These are phyloP conservation scores for Agrochola lota DNA, from an alignment of 2,888 invertebrate genomes.

Conservation along the genomic window DNA sequence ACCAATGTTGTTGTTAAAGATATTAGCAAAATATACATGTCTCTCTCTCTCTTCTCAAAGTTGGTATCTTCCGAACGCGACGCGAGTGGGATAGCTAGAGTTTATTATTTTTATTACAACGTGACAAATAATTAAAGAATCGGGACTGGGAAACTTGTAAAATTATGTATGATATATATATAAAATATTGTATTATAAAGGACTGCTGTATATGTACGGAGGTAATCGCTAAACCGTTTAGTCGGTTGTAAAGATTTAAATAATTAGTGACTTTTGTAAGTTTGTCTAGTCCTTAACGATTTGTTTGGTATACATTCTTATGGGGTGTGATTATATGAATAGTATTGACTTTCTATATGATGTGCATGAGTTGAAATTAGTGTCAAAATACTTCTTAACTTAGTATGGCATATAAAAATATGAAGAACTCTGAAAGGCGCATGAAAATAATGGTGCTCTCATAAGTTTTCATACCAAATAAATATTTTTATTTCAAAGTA, in stretches of 20 bases:
- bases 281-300: slow-evolving; percentile 57
- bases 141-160: slow-evolving; percentile 59
- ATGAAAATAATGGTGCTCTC: background rate
- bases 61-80: slow-evolving; percentile 59
- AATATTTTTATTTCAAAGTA: slow-evolving; percentile 17
- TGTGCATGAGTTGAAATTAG: slow-evolving; percentile 7
- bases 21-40: slow-evolving; percentile 68
- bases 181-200: slow-evolving; percentile 50
- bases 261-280: slow-evolving; percentile 48
- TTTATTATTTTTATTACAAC: slow-evolving; percentile 38
- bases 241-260: slow-evolving; percentile 34
- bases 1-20: slow-evolving; percentile 61
- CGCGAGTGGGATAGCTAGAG: slow-evolving; percentile 38
- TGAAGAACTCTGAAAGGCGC: background rate
- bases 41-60: slow-evolving; percentile 44
- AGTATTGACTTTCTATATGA: background rate
- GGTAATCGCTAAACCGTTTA: background rate
- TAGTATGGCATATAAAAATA: background rate
- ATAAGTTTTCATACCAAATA: slow-evolving; percentile 46
- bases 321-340: background rate
- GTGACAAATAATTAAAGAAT: slow-evolving; percentile 60
- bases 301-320: slow-evolving; percentile 45
- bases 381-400: slow-evolving; percentile 4
- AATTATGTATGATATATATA: slow-evolving; percentile 49
- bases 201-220: slow-evolving; percentile 43